Base-by-base conservation (phyloP, 2,113 vertebrate genomes). In the Lepus americanus region DNA sequence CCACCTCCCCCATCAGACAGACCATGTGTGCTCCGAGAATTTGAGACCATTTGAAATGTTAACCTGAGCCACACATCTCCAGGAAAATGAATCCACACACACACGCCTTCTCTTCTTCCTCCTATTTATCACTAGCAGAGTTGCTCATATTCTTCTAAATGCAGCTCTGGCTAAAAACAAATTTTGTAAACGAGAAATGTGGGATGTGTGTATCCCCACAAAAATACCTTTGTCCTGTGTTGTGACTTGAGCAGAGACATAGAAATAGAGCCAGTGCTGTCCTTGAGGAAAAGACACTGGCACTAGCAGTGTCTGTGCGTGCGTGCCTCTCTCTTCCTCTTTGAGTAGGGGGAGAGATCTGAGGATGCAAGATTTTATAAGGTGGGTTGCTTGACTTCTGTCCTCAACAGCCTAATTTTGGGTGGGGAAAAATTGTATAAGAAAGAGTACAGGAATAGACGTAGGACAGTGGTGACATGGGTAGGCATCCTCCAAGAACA, bases 161-260 rank as follows among this genome's bases (percentile, higher is more conserved):
- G 76, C 39, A 76, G 88, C 94, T 90, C 96, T 92, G 84, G 80
- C 79, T 93, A 92, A 94, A 96, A 97, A 92, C 82, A 90, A 90
- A 92, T 81, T 87, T 78, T 81, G 77, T 95, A 92, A 94, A 87
- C 94, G 81, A 39, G 31, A 55, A 95, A 88, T 39, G 83, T 86
- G 89, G 93, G 78, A 33, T 82, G 61, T 96, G 53, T 78, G 86
- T 90, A 89, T 80, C 36, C 76, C 80, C 74, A 95, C 33, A 92
- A 90, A 89, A 89, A 64, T 82, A 64, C 9, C 66, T 79, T 85
- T 73, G 86, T 77, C 92, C 85, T 49, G 49, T 66, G 44, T 85
- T 83, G 55, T 95, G 67, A 92, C 76, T 44, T 61, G 67, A 85
- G 27, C 67, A 78, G 72, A 92, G 78, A 59, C 29, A 25, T 19